These are phyloP conservation scores for Microplitis mediator DNA, from an alignment of 1,140 invertebrate species.

Conservation along the genomic window DNA sequence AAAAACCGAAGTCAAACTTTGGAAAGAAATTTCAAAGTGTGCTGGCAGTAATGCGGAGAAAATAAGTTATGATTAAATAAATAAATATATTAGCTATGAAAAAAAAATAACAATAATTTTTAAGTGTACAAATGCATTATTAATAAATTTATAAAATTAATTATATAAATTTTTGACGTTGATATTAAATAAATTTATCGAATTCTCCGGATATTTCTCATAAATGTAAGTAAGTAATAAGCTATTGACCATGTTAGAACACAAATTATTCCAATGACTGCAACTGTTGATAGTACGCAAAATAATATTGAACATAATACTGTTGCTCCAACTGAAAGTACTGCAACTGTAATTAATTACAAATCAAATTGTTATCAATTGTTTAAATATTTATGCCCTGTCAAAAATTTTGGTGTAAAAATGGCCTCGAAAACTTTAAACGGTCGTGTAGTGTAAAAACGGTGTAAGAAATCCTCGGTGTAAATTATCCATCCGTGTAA, in stretches of 20 bases:
- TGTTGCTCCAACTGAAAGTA: conserved; percentile 25
- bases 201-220: neutral
- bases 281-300: conserved; percentile 17
- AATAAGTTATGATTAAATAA: too few relatives aligned
- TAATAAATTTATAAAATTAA: too few relatives aligned
- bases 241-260: conserved; percentile 13
- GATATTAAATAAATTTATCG: neutral
- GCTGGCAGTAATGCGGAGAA: too few relatives aligned
- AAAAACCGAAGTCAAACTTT: too few relatives aligned
- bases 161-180: too few relatives aligned
- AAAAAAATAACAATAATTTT: neutral
- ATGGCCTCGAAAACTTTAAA: too few relatives aligned
- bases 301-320: conserved; percentile 26
- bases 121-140: neutral
- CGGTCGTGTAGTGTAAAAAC: too few relatives aligned
- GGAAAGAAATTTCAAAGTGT: too few relatives aligned
- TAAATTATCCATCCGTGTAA: too few relatives aligned
- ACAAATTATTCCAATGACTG: conserved; percentile 12
- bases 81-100: too few relatives aligned
- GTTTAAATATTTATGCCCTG: conserved; percentile 5
- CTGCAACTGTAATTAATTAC: conserved; percentile 23
- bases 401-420: too few relatives aligned
- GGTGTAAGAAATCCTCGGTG: too few relatives aligned
- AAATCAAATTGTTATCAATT: neutral
- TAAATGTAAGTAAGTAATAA: conserved; percentile 21